Base-by-base conservation (phyloP, 1,140 invertebrate species). In the Tribolium madens region DNA sequence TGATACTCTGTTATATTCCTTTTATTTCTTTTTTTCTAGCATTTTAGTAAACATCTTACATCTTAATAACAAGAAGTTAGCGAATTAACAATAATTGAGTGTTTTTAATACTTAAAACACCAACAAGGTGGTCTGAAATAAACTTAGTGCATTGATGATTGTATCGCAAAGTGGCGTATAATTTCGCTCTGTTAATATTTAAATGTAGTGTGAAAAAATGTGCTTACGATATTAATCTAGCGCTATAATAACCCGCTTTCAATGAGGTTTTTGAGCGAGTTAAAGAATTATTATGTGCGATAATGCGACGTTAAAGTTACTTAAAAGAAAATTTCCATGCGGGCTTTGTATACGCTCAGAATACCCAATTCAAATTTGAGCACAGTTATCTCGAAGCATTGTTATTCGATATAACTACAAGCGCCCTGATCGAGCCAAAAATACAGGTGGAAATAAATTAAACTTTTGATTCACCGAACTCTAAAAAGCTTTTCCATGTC, bases 271-370 rank as follows among this genome's bases (percentile, higher is more conserved):
- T 21, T 60, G 17, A 2, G 18, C 17, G 18, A 60, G n/a, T 60
- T 60, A 10, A 48, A 72, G 69, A 72, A 72, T 48, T 72, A 72
- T 72, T 50, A 50, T 72, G 69, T 72, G 21, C 69, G 69, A 72
- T 72, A 72, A 72, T 70, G 69, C 17, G 18, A 26, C 42, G 42
- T 21, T 72, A 48, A 71, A 72, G 69, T 47, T 72, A 72, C 69
- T 47, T 72, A 18, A 21, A 13, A 26, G 53, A 60, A 60, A 60
- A 21, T 60, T 60, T 13, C 53, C 53, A 60, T 60, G 53, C 18
- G 21, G 53, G 17, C 18, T 60, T 60, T 60, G 53, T 60, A 13
- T 60, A 60, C 17, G 17, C 26, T 60, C 13, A 31, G 53, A 60
- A 60, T 60, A 18, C 17, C 53, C 53, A 60, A 60, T 60, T 60